These are phyloP conservation scores for Ommatoiulus sabulosus DNA, from an alignment of 2,888 invertebrate genomes.

Conservation along the genomic window DNA sequence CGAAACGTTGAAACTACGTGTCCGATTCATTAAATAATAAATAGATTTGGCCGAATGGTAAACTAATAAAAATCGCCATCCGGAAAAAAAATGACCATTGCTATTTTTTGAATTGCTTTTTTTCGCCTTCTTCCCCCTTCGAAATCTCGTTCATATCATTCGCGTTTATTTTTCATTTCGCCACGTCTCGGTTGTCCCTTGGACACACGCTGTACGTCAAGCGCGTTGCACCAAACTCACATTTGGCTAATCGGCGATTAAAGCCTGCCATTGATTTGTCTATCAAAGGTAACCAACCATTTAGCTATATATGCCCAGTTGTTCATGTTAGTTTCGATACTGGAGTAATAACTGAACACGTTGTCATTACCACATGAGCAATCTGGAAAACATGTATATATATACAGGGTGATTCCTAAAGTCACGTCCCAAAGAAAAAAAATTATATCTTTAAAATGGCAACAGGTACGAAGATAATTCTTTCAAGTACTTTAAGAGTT, in stretches of 20 bases:
- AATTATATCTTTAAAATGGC: too few species aligned
- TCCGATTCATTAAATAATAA: constrained; percentile 34
- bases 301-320: too few species aligned
- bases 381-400: too few species aligned
- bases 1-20: neutral
- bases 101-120: neutral
- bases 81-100: constrained; percentile 28
- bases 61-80: constrained; percentile 34
- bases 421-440: too few species aligned
- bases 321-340: too few species aligned
- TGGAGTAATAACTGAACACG: too few species aligned
- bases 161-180: neutral
- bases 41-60: constrained; percentile 34
- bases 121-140: neutral
- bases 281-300: too few species aligned
- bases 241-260: neutral
- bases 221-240: neutral
- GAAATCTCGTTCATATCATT: constrained; percentile 21
- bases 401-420: too few species aligned
- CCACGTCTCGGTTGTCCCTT: neutral
- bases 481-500: too few species aligned
- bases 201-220: neutral
- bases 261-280: neutral
- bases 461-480: too few species aligned
- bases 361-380: too few species aligned